These are phyloP conservation scores for Limnephilus marmoratus DNA, from an alignment of 2,888 invertebrate species.

Conservation along the genomic window DNA sequence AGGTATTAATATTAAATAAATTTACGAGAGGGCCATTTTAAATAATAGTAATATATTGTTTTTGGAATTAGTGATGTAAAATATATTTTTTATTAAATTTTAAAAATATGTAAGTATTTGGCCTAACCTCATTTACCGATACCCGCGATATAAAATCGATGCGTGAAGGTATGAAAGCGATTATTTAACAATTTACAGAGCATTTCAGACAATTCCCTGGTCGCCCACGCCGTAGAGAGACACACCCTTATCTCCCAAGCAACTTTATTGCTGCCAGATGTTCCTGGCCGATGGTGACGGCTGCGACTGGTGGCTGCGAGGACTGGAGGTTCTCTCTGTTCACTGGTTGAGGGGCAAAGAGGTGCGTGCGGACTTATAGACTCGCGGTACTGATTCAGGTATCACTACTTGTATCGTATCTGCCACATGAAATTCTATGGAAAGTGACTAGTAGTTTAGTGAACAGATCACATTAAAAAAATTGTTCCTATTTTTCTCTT, in stretches of 20 bases:
- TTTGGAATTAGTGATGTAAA: too few species aligned
- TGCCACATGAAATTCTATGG: too few species aligned
- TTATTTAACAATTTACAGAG: conserved; percentile 18
- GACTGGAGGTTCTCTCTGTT: not conserved
- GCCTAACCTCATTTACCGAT: not conserved
- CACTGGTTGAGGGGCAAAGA: not conserved
- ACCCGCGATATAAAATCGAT: not conserved
- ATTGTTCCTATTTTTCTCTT: too few species aligned
- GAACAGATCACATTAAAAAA: too few species aligned
- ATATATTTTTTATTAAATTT: too few species aligned
- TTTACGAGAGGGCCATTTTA: too few species aligned
- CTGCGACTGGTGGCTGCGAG: not conserved
- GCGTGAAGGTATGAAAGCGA: not conserved
- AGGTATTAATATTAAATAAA: too few species aligned
- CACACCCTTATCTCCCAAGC: conserved; percentile 16
- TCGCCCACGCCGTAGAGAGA: conserved; percentile 10
- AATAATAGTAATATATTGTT: too few species aligned
- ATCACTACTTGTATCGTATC: too few species aligned
- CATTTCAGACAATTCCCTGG: conserved; percentile 16
- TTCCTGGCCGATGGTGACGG: not conserved
- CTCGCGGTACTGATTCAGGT: not conserved
- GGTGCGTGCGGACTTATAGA: conserved; percentile 4
- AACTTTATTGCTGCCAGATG: conserved; percentile 22
- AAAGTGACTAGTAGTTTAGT: too few species aligned
- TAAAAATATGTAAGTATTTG: not conserved